Base-by-base conservation (phyloP, 2,888 invertebrate species). In the Drosophila lacicola region DNA sequence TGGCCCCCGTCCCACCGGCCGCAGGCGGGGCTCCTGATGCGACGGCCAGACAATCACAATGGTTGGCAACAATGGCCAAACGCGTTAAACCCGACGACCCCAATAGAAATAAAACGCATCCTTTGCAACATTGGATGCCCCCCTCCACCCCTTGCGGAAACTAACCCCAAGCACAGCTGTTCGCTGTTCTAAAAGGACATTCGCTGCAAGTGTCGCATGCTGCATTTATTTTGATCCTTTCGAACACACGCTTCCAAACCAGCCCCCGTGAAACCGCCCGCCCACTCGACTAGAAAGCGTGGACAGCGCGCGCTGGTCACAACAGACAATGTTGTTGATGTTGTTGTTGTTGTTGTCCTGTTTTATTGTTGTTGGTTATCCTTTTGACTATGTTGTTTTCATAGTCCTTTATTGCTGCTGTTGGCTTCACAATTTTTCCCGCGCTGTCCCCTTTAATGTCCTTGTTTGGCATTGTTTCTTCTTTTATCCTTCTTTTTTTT, bases 101-200 rank as follows among this genome's bases (percentile, higher is more conserved):
- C 80, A 85, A 85, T 86, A 82, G 71, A 82, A 86, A 86, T 80
- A 83, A 86, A 86, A 86, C 76, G 80, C 83, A 80, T 72, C 70
- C 83, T 72, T 74, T 70, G 77, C 68, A 67, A 67, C 80, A 77
- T 64, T 66, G 33, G 45, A 19, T n/a, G 17, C 53, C 11, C n/a
- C 21, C 44, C 46, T 4, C 21, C 21, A 5, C 21, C 29, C 8
- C 2, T 36, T 19, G 37, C 42, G 39, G 50, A 29, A 63, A 54
- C 70, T 49, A 63, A 65, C 37, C 65, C 64, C 58, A 45, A 65
- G 72, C 60, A 69, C 67, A 67, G 61, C 51, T 67, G 69, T 51
- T 45, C 64, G 69, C 62, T 56, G 63, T 8, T 29, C 49, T 58
- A 75, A 68, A 78, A 69, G 85, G 75, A 85, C 85, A 82, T 83